A percentile compares a stretch with the other conserved stretches of the same genome.
phyloP scores from a whole-genome alignment of 2,113 vertebrate species.

The Galbula dea region DNA sequence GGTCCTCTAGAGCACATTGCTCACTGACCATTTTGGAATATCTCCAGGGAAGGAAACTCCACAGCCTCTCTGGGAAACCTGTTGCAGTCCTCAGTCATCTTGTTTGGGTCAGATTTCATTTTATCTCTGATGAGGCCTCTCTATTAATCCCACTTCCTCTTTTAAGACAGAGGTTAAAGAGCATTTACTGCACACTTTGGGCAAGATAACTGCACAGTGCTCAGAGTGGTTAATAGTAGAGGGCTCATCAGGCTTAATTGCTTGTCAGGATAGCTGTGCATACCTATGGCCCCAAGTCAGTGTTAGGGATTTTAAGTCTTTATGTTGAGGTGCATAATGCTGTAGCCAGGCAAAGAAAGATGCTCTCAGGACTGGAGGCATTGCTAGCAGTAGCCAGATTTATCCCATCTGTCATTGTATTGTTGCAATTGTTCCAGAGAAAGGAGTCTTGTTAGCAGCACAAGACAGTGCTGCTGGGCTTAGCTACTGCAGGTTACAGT shows the following conservation, averaged over 20 bases:
- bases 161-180: background rate
- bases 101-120: background rate
- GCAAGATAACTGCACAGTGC: background rate
- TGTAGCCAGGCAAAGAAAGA: background rate
- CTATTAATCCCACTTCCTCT: background rate
- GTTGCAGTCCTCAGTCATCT: background rate
- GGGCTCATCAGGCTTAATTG: background rate
- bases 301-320: background rate
- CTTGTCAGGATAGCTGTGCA: background rate
- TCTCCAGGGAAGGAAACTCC: no score
- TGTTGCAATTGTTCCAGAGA: background rate
- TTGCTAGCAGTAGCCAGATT: background rate
- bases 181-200: background rate
- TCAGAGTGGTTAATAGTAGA: background rate
- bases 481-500: background rate
- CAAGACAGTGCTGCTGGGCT: accelerated
- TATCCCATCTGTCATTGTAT: background rate
- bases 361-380: background rate
- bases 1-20: no score
- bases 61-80: no score
- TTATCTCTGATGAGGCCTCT: background rate
- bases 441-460: background rate
- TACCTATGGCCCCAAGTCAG: background rate
- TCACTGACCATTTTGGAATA: no score
- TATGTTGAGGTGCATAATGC: background rate